phyloP scores from a whole-genome alignment of 1,140 invertebrate species.

The Gonioctena quinquepunctata region DNA sequence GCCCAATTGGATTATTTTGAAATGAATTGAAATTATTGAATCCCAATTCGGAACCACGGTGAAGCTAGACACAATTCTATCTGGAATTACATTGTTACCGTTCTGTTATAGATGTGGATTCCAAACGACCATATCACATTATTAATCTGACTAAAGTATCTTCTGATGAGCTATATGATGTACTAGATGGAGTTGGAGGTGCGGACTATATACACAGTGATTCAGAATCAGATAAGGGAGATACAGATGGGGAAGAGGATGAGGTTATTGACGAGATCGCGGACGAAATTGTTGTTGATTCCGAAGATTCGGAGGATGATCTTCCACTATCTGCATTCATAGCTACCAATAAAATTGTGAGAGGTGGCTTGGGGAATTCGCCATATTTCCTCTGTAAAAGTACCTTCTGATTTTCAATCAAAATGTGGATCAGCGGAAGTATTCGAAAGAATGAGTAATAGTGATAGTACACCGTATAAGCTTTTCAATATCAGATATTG shows the following conservation, averaged over 20 bases:
- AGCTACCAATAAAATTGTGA: not conserved
- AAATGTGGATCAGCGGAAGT: not conserved
- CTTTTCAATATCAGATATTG: no score
- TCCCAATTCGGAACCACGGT: conserved; percentile 7
- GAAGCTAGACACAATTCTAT: not conserved
- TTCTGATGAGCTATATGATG: conserved; percentile 8
- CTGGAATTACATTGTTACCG: no score
- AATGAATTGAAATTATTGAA: no score
- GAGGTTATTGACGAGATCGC: no score
- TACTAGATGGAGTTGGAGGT: conserved; percentile 3
- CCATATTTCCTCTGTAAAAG: not conserved
- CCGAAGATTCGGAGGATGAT: conserved; percentile 6
- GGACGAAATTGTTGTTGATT: conserved; percentile 4
- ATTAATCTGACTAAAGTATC: conserved; percentile 13
- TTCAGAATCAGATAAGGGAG: conserved; percentile 11
- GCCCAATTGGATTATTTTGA: no score
- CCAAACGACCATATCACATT: no score
- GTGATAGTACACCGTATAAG: no score
- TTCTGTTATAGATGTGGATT: no score
- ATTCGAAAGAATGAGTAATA: not conserved
- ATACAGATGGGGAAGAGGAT: conserved; percentile 14
- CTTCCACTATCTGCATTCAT: not conserved
- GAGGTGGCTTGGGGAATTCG: not conserved
- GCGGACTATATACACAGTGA: conserved; percentile 10
- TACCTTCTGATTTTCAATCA: no score